phyloP scores from a whole-genome alignment of 2,113 vertebrate genomes.

The Andinoacara biseriatus region DNA sequence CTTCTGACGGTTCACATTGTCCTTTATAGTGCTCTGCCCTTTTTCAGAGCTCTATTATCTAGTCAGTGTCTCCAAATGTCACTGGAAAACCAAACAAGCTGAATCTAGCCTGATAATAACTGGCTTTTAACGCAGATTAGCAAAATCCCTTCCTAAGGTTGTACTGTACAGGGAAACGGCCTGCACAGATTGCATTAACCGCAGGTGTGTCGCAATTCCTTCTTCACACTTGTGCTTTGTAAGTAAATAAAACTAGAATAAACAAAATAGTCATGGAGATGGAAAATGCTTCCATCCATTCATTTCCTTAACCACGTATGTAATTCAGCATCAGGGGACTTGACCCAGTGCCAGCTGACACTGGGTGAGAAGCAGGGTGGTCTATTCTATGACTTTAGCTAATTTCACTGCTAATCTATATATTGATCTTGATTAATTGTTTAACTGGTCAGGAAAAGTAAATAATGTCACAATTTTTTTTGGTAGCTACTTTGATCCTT shows the following conservation, averaged over 20 bases:
- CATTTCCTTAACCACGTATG: not conserved
- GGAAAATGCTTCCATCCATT: not conserved
- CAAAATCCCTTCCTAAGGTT: conserved; percentile 11
- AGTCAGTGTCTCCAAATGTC: conserved; percentile 33
- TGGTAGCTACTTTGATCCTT: not conserved
- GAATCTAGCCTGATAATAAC: conserved; percentile 45
- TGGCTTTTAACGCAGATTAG: conserved; percentile 39
- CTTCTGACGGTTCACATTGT: conserved; percentile 30
- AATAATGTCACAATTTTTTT: not conserved
- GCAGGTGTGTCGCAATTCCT: conserved; percentile 2
- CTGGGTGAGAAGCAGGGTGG: not conserved
- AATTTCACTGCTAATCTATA: not conserved
- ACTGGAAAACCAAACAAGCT: conserved; percentile 41
- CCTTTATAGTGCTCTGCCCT: conserved; percentile 12
- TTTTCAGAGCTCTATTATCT: conserved; percentile 27
- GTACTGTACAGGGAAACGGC: conserved; percentile 2
- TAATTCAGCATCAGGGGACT: not conserved
- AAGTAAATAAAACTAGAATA: not conserved
- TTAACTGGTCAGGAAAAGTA: no score
- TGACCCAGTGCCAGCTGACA: not conserved
- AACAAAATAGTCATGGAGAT: not conserved
- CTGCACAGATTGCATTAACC: not conserved
- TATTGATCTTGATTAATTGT: no score
- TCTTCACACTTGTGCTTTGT: not conserved
- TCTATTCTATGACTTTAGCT: not conserved